Evolutionary conservation across 2,113 vertebrate genomes (phyloP).

Genomic region (Bagarius yarrelli): DNA sequence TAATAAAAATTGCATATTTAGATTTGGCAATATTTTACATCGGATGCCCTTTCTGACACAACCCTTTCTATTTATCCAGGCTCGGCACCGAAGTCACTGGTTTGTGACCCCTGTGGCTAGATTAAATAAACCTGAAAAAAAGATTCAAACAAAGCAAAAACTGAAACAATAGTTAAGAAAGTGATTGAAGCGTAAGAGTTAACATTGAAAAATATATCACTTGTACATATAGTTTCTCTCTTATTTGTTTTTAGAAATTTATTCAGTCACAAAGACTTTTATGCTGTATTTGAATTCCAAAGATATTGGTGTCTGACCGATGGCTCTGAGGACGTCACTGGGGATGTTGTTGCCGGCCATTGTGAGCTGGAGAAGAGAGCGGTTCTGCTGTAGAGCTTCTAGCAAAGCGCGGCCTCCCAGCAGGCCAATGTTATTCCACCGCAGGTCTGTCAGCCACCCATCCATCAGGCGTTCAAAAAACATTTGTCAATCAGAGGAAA

Average conservation of each 20-base stretch:
- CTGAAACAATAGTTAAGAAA: not conserved
- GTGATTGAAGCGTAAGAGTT: not conserved
- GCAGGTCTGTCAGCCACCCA: constrained; percentile 75
- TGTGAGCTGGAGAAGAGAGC: constrained; percentile 76
- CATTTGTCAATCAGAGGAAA: not conserved
- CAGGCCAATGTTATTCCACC: constrained; percentile 94
- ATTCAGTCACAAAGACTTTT: not conserved
- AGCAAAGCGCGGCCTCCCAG: constrained; percentile 85
- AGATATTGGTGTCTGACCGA: constrained; percentile 68
- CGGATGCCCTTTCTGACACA: too few relatives aligned
- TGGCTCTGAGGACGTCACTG: constrained; percentile 81
- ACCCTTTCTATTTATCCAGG: too few relatives aligned
- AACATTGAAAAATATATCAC: not conserved
- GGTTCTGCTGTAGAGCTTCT: constrained; percentile 83
- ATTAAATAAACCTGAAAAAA: too few relatives aligned
- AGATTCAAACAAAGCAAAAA: not conserved
- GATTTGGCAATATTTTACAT: too few relatives aligned
- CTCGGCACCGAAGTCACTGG: too few relatives aligned
- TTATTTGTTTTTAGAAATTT: not conserved
- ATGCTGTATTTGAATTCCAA: not conserved
- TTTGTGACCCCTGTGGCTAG: too few relatives aligned
- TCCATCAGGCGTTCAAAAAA: not conserved
- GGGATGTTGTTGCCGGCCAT: constrained; percentile 92
- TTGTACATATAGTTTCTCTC: not conserved
- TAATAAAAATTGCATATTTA: too few relatives aligned